Evolutionary conservation across 2,888 invertebrate genomes (phyloP).

Genomic region (Lycocerus yunnanus): DNA sequence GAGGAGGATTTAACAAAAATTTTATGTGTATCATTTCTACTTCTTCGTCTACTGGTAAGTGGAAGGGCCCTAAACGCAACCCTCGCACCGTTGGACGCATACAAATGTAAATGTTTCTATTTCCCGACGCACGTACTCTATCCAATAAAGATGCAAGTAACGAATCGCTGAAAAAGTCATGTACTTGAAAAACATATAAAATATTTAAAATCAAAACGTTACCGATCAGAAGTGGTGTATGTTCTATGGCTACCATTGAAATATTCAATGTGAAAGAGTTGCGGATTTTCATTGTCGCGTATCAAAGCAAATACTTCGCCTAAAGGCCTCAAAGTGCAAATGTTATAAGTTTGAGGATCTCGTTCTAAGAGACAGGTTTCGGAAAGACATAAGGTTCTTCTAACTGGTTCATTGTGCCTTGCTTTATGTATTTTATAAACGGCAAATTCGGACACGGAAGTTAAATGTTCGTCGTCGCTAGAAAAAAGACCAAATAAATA

Average conservation of each 20-base stretch:
- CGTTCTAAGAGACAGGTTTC: slow-evolving; percentile 95
- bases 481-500: slow-evolving; percentile 41
- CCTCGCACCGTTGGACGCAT: slow-evolving; percentile 84
- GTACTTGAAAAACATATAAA: not conserved
- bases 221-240: slow-evolving; percentile 92
- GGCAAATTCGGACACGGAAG: slow-evolving; percentile 94
- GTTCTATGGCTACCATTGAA: slow-evolving; percentile 86
- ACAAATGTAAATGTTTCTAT: slow-evolving; percentile 93
- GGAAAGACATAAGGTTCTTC: slow-evolving; percentile 89
- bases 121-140: slow-evolving; percentile 95
- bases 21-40: slow-evolving; percentile 90
- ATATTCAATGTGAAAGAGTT: slow-evolving; percentile 93
- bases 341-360: slow-evolving; percentile 95
- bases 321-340: slow-evolving; percentile 83
- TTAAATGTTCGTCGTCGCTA: slow-evolving; percentile 93
- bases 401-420: slow-evolving; percentile 81
- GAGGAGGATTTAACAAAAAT: slow-evolving; percentile 70
- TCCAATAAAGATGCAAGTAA: slow-evolving; percentile 93
- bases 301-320: slow-evolving; percentile 90
- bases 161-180: slow-evolving; percentile 74
- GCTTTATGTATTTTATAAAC: slow-evolving; percentile 89
- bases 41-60: slow-evolving; percentile 93
- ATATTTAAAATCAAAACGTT: slow-evolving; percentile 30
- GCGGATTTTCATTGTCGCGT: slow-evolving; percentile 87
- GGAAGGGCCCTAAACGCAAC: slow-evolving; percentile 86